Base-by-base conservation (phyloP, 2,113 vertebrate species). In the Perccottus glenii region DNA sequence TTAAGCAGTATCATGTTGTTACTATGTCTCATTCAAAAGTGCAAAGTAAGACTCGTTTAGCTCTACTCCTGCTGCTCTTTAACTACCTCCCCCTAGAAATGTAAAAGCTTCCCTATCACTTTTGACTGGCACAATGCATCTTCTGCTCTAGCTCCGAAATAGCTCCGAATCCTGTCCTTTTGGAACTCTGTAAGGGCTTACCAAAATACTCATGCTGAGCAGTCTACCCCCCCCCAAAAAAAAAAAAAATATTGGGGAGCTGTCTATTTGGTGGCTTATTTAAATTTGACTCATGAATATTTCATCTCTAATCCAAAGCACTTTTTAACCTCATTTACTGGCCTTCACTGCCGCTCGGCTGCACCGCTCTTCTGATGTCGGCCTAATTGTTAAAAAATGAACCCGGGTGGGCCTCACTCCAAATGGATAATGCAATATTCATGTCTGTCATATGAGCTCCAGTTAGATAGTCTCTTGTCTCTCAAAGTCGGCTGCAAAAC, bases 251-350 rank as follows among this genome's bases (percentile, higher is more conserved):
- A 83, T 87, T 78, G 60, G 68, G 57, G 43, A 70, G 87, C 76
- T 76, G 70, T 81, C 73, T 80, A 50, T 83, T 80, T 73, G 83
- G 63, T 68, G 88, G 84, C 80, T 86, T 90, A 89, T 90, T 90
- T 81, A 87, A 86, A 90, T 90, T 76, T 50, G 58, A 83, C 63
- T 88, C 86, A 87, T 90, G 81, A 86, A 92, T 90, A 88, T 89
- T 91, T 85, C 60, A 90, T 88, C 53, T 73, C 61, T 58, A 66
- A 85, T 87, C 80, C 78, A 80, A 86, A 89, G 70, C 67, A 27
- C 64, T 81, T 70, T 87, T 88, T 85, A 90, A 82, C 87, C 76
- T 78, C 36, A 74, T 81, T 85, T 88, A 74, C 60, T 70, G 53
- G 11, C 51, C 61, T 14, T 80, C 60, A 38, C 62, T 72, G 47